These are phyloP conservation scores for Chydorus sphaericus DNA, from an alignment of 2,888 invertebrate genomes.

Conservation along the genomic window DNA sequence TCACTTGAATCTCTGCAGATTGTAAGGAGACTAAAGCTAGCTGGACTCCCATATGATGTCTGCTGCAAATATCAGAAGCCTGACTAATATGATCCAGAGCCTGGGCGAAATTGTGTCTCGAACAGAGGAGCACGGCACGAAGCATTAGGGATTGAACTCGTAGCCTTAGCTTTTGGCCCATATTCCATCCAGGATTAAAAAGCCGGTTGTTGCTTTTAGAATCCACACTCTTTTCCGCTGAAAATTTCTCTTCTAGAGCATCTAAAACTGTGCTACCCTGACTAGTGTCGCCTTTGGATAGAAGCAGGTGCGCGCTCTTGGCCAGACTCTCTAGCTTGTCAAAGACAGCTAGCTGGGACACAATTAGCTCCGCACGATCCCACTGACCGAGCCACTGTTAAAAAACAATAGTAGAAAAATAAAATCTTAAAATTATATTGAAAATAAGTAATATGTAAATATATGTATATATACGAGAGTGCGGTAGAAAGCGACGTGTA, in stretches of 20 bases:
- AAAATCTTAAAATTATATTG: too few species aligned
- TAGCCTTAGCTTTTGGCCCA: background rate
- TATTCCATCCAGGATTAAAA: background rate
- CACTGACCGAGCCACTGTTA: slow-evolving; percentile 42
- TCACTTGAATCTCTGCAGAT: background rate
- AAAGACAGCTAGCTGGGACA: slow-evolving; percentile 48
- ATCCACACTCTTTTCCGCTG: background rate
- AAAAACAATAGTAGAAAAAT: too few species aligned
- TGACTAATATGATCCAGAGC: background rate
- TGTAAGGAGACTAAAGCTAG: background rate
- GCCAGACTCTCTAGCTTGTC: slow-evolving; percentile 45
- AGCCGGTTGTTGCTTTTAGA: background rate
- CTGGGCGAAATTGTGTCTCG: background rate
- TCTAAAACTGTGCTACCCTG: background rate
- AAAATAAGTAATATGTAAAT: too few species aligned
- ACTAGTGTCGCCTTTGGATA: background rate
- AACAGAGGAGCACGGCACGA: background rate
- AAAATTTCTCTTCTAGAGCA: background rate
- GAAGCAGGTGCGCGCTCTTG: background rate
- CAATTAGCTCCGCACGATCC: slow-evolving; percentile 51
- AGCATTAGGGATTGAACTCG: background rate
- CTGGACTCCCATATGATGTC: background rate
- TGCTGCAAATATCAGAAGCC: background rate
- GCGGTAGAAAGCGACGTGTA: background rate
- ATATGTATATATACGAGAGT: too few species aligned